These are phyloP conservation scores for Entomobrya multifasciata DNA, from an alignment of 2,888 invertebrate species.

Conservation along the genomic window DNA sequence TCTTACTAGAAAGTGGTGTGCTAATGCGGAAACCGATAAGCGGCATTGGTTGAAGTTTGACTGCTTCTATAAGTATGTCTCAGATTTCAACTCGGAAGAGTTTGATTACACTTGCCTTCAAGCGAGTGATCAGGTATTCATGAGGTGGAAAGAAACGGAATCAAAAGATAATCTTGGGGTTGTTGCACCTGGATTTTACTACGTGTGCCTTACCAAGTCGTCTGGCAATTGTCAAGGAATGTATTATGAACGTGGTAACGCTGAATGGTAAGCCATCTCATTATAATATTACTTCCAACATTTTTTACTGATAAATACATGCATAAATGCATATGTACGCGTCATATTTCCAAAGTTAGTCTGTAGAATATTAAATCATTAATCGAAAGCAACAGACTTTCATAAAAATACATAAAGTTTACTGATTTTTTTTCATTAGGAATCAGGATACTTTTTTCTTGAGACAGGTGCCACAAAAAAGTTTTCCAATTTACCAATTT, in stretches of 20 bases:
- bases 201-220: background rate
- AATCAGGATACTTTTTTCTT: background rate
- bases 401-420: background rate
- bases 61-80: background rate
- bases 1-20: background rate
- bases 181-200: slow-evolving; percentile 3
- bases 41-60: slow-evolving; percentile 17
- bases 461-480: background rate
- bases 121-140: background rate
- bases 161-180: background rate
- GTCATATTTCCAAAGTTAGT: background rate
- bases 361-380: background rate
- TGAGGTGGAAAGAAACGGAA: background rate
- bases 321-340: too few species aligned
- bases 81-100: background rate
- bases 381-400: background rate
- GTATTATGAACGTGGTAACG: background rate
- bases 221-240: background rate
- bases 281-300: background rate
- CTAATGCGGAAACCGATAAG: background rate
- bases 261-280: background rate
- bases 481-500: slow-evolving; percentile 1
- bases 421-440: background rate
- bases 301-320: background rate
- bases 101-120: background rate